Evolutionary conservation across 2,888 invertebrate genomes (phyloP), one percentile per base, ranked within the genome.

Genomic region (Sesamia inferens): DNA sequence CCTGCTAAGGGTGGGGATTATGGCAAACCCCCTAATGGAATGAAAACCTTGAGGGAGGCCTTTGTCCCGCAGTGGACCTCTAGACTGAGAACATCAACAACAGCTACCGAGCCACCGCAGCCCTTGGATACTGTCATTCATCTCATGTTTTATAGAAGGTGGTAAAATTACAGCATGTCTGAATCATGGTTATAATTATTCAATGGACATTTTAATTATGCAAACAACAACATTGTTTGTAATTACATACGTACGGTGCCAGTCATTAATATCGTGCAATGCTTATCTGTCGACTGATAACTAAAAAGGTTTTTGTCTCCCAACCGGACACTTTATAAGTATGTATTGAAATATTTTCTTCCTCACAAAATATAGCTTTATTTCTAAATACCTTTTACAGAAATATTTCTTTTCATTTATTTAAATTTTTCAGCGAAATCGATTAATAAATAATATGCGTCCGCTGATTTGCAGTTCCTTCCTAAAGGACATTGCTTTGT

Each of bases 231-330:
- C 31, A 57, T 74, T 68, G 74, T 66, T 69, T 57, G 70, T 51
- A 70, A 69, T 68, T 13, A 1, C 16, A 11, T 31, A 44, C 13
- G 42, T n/a, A 48, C 11, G 14, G 16, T 47, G 51, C 55, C 55
- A 59, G 47, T 44, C n/a, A 61, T 58, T 19, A n/a, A 44, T 67
- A 13, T 57, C 51, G 55, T 16, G 54, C 55, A 14, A 55, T 19
- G 22, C 59, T 68, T 80, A 80, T 80, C 81, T 42, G 1, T 54
- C 13, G 14, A 39, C 61, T 68, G 77, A 72, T 81, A 73, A 81
- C 14, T 14, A 39, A 8, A 58, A 59, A 77, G 67, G 67, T 70
- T 72, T 72, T 76, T 80, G 79, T 42, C 55, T 39, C 67, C 24
- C 48, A 14, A 67, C 55, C 71, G 66, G 57, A 22, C 14, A 13